Conservation (phyloP, 2,888 invertebrate species). For the Pseudanteris insignis region DNA sequence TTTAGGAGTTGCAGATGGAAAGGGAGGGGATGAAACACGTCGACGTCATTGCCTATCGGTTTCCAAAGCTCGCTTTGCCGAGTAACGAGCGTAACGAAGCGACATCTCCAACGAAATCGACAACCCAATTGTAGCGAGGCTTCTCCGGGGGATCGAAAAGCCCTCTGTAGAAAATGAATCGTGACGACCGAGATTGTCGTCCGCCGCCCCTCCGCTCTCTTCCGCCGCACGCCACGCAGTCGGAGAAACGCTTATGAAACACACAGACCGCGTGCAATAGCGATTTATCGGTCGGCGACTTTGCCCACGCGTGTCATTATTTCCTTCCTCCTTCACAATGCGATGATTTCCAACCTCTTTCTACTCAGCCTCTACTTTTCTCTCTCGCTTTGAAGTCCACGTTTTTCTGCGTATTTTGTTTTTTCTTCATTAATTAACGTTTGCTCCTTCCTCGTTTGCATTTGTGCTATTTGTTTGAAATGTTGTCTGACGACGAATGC, state of each 20-base stretch:
- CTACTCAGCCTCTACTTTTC: not conserved
- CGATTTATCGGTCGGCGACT: conserved; percentile 39
- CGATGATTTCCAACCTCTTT: conserved; percentile 8
- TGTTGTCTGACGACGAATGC: no score
- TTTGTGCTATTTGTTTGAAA: no score
- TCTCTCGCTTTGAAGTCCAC: not conserved
- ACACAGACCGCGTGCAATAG: conserved; percentile 23
- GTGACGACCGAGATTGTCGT: conserved; percentile 42
- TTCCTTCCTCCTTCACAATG: conserved; percentile 22
- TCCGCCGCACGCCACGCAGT: conserved; percentile 1
- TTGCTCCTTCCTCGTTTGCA: no score
- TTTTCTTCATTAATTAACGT: no score
- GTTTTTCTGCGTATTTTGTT: no score
- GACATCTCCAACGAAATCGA: conserved; percentile 45
- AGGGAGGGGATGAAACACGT: conserved; percentile 6
- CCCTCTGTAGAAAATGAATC: conserved; percentile 40
- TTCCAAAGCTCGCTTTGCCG: conserved; percentile 33
- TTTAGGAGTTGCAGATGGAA: not conserved
- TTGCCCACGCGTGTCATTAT: conserved; percentile 36
- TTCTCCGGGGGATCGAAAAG: conserved; percentile 41
- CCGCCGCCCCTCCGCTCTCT: conserved; percentile 1
- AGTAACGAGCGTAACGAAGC: conserved; percentile 43
- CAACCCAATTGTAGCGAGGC: conserved; percentile 41
- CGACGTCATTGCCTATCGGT: conserved; percentile 30
- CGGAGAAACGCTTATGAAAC: conserved; percentile 39